Evolutionary conservation across 1,140 invertebrate genomes (phyloP), one percentile per base, ranked within the genome.

Genomic region (Bombus superbus): DNA sequence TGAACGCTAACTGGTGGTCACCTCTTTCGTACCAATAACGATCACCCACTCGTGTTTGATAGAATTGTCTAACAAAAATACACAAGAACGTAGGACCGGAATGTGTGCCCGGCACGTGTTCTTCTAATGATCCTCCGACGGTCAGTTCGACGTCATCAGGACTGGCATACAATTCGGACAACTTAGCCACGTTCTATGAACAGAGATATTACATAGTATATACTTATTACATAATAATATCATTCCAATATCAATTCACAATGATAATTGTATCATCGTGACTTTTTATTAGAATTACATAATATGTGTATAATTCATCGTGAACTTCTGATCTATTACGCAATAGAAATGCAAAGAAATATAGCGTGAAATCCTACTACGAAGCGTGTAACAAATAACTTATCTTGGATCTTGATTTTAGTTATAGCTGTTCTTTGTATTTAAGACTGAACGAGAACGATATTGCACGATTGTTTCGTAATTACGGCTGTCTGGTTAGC

Each of bases 71-170:
- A 0, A 97, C 97, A 3, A 99, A 95, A 78, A 99, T 98, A 90
- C 98, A 99, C 3, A 98, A 96, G 95, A 99, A 99, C 0, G 98
- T 99, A 6, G 98, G 98, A 1, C 99, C 99, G 8, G 97, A 96
- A 22, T 98, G 94, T 0, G 98, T 97, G 3, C 97, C 98, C 3
- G 96, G 96, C 1, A 98, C 96, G 80, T 97, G 97, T 1, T 91
- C 92, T 94, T 99, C 99, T 32, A 98, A 94, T 2, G 98, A 97
- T 15, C 97, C 98, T 28, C 97, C 98, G 22, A 98, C 97, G 64
- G 97, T 98, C 38, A 99, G 94, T 90, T 99, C 99, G 13, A 99
- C 97, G 93, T 99, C 98, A 76, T 98, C 97, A 2, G 97, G 96
- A 53, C 94, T 96, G 59, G 96, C 96, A 91, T 98, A 98, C 0